A percentile compares a stretch with the other conserved stretches of the same genome.
Conservation (phyloP, 2,113 vertebrate species). For the Andinoacara biseriatus region DNA sequence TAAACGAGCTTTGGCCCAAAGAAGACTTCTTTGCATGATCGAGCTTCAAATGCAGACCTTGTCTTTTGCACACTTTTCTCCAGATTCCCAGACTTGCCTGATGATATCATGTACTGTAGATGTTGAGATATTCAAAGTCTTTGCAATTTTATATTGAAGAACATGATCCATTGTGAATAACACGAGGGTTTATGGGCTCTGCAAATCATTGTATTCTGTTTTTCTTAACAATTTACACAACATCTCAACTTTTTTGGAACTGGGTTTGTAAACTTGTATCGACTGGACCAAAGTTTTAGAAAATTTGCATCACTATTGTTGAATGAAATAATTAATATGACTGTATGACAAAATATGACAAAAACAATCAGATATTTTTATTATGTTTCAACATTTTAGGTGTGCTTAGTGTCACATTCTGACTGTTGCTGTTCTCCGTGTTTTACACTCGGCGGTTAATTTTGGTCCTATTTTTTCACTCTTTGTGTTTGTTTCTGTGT, state of each 20-base stretch:
- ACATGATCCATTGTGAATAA: background rate
- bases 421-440: background rate
- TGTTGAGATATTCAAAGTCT: background rate
- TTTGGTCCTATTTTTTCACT: background rate
- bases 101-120: fast-evolving
- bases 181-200: background rate
- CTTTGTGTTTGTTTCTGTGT: background rate
- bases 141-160: fast-evolving
- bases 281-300: background rate
- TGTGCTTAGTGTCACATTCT: background rate
- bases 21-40: background rate
- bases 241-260: background rate
- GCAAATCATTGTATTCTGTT: no score
- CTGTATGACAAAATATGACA: background rate
- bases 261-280: background rate
- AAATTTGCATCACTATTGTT: no score
- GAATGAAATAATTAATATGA: slow-evolving; percentile 7
- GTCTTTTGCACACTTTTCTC: background rate
- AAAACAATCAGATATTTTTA: no score
- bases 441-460: slow-evolving; percentile 14
- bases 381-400: slow-evolving; percentile 4
- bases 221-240: no score
- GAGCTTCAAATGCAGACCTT: background rate
- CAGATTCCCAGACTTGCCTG: background rate
- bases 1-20: no score